phyloP scores from a whole-genome alignment of 2,113 vertebrate species.

The Melanostigma gelatinosum region DNA sequence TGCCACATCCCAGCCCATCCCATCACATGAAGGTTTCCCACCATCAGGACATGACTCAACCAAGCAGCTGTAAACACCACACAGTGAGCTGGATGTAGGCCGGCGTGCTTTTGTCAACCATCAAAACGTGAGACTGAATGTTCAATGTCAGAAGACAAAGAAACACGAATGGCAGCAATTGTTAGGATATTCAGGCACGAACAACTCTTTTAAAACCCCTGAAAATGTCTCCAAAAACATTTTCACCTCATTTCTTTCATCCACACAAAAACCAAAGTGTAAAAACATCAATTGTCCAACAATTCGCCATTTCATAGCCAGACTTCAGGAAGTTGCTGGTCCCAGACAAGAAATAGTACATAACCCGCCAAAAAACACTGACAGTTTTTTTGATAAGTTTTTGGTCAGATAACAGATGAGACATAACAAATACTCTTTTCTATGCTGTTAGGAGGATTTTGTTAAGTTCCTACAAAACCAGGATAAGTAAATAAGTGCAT shows the following conservation, averaged over 20 bases:
- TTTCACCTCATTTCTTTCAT: background rate
- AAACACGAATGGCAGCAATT: background rate
- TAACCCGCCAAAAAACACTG: background rate
- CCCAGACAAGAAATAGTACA: background rate
- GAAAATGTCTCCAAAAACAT: background rate
- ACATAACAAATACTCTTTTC: background rate
- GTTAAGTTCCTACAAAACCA: background rate
- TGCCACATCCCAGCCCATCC: background rate
- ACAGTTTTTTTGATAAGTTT: background rate
- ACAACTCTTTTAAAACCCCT: background rate
- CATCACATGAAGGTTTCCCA: background rate
- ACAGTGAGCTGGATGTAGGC: background rate
- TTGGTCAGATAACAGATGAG: background rate
- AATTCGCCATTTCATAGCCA: background rate
- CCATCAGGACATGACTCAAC: constrained; percentile 1
- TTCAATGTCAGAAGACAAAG: background rate
- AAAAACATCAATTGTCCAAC: background rate
- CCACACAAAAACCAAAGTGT: background rate
- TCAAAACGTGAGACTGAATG: background rate
- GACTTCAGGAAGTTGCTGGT: background rate
- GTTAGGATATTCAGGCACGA: background rate
- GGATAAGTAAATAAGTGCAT: background rate
- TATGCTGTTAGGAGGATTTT: background rate
- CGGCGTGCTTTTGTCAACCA: background rate
- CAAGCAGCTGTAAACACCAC: background rate